Conservation (phyloP, 2,888 invertebrate genomes). For the Leucophora obtusa region DNA sequence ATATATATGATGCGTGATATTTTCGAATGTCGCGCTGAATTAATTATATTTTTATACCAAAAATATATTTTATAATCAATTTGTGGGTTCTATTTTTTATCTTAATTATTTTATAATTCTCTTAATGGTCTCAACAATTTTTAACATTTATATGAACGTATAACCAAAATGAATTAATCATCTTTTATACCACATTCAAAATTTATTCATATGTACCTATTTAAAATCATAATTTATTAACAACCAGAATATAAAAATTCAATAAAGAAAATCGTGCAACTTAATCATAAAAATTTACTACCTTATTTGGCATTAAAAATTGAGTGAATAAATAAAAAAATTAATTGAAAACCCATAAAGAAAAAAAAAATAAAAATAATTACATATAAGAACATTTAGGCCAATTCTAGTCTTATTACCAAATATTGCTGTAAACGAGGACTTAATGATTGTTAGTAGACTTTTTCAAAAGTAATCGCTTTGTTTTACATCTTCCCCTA, state of each 20-base stretch:
- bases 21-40: constrained; percentile 41
- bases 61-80: constrained; percentile 32
- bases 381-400: constrained; percentile 48
- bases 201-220: constrained; percentile 21
- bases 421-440: constrained; percentile 45
- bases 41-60: constrained; percentile 48
- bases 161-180: not conserved
- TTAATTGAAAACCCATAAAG: constrained; percentile 27
- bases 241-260: not conserved
- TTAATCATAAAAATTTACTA: constrained; percentile 48
- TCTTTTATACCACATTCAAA: constrained; percentile 2
- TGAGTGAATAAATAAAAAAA: constrained; percentile 42
- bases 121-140: not conserved
- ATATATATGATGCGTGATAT: constrained; percentile 50
- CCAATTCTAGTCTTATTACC: constrained; percentile 47
- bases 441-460: constrained; percentile 13
- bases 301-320: constrained; percentile 47
- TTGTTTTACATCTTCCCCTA: not conserved
- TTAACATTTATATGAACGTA: not conserved
- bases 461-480: not conserved
- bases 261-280: constrained; percentile 21
- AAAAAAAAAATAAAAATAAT: constrained; percentile 25
- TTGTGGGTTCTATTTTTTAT: not conserved
- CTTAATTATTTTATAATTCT: constrained; percentile 1
- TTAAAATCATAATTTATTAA: constrained; percentile 28